Evolutionary conservation across 2,797 vertebrate genomes (phyloP), one percentile per base, ranked within the genome.

Genomic region (Thunnus albacares): DNA sequence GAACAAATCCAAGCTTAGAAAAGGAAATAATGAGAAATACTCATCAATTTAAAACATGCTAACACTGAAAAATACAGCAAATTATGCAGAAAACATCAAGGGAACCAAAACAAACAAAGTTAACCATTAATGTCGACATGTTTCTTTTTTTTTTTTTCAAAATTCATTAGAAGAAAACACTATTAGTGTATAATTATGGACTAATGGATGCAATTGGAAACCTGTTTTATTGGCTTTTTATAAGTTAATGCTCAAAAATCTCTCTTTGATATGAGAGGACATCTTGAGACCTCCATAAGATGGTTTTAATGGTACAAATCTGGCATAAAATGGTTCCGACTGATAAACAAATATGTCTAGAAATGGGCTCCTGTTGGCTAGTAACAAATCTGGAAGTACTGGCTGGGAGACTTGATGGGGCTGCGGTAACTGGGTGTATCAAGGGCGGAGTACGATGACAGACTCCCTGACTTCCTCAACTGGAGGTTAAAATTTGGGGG

Each of bases 331-430:
- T n/a, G 17, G 8, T 8, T 77, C 14, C 51, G 20, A 26, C 24
- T 24, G 6, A 59, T 63, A 49, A 76, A 80, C 9, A 33, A 3
- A 49, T 20, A 43, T 12, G 60, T 66, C 2, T 22, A 41, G 43
- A 70, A 35, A 67, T 5, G 15, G 45, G 17, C 45, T 49, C 18
- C 47, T n/a, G 47, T 38, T 5, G 58, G 2, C 51, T 92, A 96
- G 75, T 95, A 96, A 91, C 93, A 96, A 70, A 96, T 97, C 93
- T 96, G 92, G 84, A 97, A 96, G 82, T 96, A 96, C 90, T 97
- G 95, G 93, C 96, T 96, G 86, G 95, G 94, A 77, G 96, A 96
- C 89, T 96, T 96, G 74, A 95, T 83, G 49, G 96, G 95, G 91
- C 95, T 96, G 91, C 94, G 92, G 91, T 97, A 97, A 91, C 94